A percentile compares a stretch with the other conserved stretches of the same genome.
These are phyloP conservation scores for Leptobrachium leishanense DNA, from an alignment of 2,113 vertebrate species.

Conservation along the genomic window DNA sequence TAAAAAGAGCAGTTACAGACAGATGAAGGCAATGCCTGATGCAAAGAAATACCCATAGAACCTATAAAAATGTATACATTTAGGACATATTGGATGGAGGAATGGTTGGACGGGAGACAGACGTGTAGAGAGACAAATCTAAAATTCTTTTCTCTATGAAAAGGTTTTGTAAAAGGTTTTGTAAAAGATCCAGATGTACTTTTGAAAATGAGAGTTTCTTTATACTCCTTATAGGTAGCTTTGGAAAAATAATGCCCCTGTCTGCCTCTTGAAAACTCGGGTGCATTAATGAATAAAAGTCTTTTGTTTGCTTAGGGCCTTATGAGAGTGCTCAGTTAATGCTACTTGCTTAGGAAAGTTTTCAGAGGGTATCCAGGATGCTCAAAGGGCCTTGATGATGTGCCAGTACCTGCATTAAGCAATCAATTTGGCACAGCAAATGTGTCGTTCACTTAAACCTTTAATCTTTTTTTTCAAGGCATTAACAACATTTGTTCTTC, in stretches of 20 bases:
- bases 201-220: too few species aligned
- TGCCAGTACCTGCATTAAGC: slow-evolving; percentile 30
- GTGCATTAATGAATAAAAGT: slow-evolving; percentile 24
- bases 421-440: slow-evolving; percentile 20
- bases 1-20: too few species aligned
- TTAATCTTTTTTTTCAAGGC: background rate
- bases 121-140: too few species aligned
- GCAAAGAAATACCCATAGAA: too few species aligned
- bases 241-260: background rate
- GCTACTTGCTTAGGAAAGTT: slow-evolving; percentile 28
- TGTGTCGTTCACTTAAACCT: slow-evolving; percentile 4
- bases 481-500: background rate
- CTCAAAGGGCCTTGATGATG: background rate
- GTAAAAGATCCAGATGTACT: too few species aligned
- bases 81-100: too few species aligned
- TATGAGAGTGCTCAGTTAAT: slow-evolving; percentile 20
- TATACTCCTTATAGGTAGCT: background rate
- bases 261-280: slow-evolving; percentile 12
- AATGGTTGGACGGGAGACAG: too few species aligned
- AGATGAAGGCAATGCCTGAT: too few species aligned
- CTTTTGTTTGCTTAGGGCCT: slow-evolving; percentile 20
- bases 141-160: too few species aligned
- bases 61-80: too few species aligned
- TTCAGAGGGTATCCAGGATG: slow-evolving; percentile 31
- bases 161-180: too few species aligned